Percentiles rank a stretch among this genome's conserved stretches.
These are phyloP conservation scores for Suillia variegata DNA, from an alignment of 2,888 invertebrate genomes.

Conservation along the genomic window DNA sequence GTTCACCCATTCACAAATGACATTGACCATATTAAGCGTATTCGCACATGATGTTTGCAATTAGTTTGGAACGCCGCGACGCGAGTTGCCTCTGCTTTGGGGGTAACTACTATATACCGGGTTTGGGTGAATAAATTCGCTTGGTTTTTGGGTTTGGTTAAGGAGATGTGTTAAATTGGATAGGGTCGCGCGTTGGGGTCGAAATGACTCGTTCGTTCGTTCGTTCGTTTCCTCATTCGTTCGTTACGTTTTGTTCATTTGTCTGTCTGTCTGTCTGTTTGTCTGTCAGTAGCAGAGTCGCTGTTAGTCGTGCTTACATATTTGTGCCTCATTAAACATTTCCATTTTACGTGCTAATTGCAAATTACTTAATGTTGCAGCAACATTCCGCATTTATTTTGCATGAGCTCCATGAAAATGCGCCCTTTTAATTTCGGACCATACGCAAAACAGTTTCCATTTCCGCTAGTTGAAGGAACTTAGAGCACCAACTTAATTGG, in stretches of 20 bases:
- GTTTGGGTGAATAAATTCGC: background rate
- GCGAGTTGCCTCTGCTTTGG: too few relatives aligned
- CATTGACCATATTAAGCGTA: background rate
- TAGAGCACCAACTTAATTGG: too few relatives aligned
- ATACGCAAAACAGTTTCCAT: too few relatives aligned
- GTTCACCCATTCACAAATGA: background rate
- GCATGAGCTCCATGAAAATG: constrained; percentile 18
- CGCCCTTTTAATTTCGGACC: too few relatives aligned
- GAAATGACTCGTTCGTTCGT: too few relatives aligned
- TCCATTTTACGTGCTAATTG: constrained; percentile 35
- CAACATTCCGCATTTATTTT: constrained; percentile 22
- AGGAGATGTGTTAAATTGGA: background rate
- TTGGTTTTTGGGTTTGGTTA: background rate
- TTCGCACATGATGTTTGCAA: background rate
- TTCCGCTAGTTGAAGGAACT: too few relatives aligned
- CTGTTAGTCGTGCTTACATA: constrained; percentile 10
- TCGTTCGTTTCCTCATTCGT: too few relatives aligned
- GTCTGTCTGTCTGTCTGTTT: background rate
- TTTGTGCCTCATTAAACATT: constrained; percentile 34
- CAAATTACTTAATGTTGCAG: constrained; percentile 33
- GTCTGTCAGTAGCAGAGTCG: too few relatives aligned
- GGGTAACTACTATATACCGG: too few relatives aligned
- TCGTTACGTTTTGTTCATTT: background rate
- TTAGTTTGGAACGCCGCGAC: background rate
- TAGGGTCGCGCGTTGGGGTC: too few relatives aligned